Evolutionary conservation across 2,797 vertebrate species (phyloP).

Genomic region (Hypotaenidia philippensis): DNA sequence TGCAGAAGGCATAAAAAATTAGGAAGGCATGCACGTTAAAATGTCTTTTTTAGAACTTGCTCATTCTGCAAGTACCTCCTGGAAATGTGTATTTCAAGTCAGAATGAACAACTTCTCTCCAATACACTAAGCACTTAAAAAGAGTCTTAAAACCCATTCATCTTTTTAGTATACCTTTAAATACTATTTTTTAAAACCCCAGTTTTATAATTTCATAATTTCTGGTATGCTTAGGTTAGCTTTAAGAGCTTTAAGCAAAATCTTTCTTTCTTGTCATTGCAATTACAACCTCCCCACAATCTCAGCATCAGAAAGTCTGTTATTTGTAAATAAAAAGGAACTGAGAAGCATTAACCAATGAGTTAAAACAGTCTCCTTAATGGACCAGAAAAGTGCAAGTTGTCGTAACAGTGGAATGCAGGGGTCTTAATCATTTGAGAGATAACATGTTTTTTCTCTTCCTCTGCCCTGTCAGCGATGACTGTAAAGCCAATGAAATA

Average conservation of each 20-base stretch:
- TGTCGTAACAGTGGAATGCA: slow-evolving; percentile 5
- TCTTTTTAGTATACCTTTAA: not conserved
- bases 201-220: not conserved
- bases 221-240: not conserved
- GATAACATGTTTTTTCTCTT: not conserved
- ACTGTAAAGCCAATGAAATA: slow-evolving; percentile 20
- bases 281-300: not conserved
- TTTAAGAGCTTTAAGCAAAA: slow-evolving; percentile 19
- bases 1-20: not conserved
- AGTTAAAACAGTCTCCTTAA: slow-evolving; percentile 45
- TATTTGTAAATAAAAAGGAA: slow-evolving; percentile 20
- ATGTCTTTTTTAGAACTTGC: not conserved
- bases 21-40: not conserved
- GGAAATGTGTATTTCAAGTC: not conserved
- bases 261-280: not conserved
- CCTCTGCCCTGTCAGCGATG: not conserved
- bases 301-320: not conserved
- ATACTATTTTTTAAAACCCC: not conserved
- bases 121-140: not conserved
- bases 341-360: not conserved
- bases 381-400: slow-evolving; percentile 29
- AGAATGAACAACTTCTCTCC: not conserved
- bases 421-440: slow-evolving; percentile 27
- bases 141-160: not conserved
- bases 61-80: not conserved